Conservation (phyloP, 1,140 invertebrate genomes). For the Delia radicum region DNA sequence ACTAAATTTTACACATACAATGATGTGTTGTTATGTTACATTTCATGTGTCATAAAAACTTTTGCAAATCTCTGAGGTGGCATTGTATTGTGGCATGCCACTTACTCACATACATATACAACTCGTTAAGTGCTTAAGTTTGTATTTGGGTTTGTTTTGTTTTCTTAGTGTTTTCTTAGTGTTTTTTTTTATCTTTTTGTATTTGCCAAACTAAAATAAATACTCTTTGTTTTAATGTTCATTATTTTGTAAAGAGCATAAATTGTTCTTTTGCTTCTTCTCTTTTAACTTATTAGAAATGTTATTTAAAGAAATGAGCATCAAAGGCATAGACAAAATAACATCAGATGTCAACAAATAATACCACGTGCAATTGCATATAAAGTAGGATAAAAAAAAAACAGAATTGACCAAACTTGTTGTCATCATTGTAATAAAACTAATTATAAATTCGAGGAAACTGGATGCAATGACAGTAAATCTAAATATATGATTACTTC, state of each 20-base stretch:
- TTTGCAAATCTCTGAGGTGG: slow-evolving; percentile 19
- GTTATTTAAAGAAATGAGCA: background rate
- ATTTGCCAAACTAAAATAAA: background rate
- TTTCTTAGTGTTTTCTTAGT: background rate
- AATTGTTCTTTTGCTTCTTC: background rate
- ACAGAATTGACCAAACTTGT: too few relatives aligned
- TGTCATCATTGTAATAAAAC: too few relatives aligned
- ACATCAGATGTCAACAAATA: background rate
- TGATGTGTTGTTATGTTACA: slow-evolving; percentile 12
- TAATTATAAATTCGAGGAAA: too few relatives aligned
- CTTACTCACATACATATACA: slow-evolving; percentile 22
- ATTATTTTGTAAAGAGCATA: background rate
- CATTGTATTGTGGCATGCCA: slow-evolving; percentile 21
- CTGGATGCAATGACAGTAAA: too few relatives aligned
- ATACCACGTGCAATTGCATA: background rate
- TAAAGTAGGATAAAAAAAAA: background rate
- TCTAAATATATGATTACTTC: too few relatives aligned
- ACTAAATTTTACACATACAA: background rate
- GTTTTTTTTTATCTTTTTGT: background rate
- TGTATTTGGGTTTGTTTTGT: background rate
- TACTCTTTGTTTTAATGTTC: slow-evolving; percentile 14
- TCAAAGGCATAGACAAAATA: background rate
- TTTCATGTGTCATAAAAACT: slow-evolving; percentile 24
- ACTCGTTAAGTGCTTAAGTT: slow-evolving; percentile 24
- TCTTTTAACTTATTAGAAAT: background rate